These are phyloP conservation scores for Aphidius colemani DNA, from an alignment of 2,888 invertebrate species.

Conservation along the genomic window DNA sequence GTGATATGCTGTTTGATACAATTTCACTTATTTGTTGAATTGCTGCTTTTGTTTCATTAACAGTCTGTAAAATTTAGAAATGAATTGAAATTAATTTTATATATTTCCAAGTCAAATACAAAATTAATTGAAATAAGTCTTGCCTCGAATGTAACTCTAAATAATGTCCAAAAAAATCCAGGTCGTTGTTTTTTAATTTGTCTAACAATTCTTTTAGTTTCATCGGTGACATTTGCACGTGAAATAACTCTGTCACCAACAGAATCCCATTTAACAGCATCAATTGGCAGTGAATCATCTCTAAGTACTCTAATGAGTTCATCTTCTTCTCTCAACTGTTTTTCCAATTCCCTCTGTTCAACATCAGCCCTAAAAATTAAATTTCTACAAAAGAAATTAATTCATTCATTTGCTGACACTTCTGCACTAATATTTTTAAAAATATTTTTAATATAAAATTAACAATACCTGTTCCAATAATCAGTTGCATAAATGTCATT, in stretches of 20 bases:
- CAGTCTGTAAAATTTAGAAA: slow-evolving; percentile 55
- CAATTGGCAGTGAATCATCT: slow-evolving; percentile 25
- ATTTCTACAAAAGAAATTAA: not conserved
- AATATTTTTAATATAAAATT: not conserved
- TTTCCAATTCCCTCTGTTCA: not conserved
- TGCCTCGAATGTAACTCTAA: slow-evolving; percentile 54
- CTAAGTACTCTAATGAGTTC: slow-evolving; percentile 26
- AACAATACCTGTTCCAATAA: slow-evolving; percentile 1
- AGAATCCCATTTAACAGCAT: slow-evolving; percentile 35
- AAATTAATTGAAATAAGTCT: not conserved
- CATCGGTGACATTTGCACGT: slow-evolving; percentile 44
- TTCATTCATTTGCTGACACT: not conserved
- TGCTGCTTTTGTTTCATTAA: slow-evolving; percentile 62
- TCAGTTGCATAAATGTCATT: slow-evolving; percentile 7
- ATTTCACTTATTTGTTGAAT: slow-evolving; percentile 58
- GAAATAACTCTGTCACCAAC: slow-evolving; percentile 43
- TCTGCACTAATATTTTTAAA: not conserved
- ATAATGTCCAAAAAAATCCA: slow-evolving; percentile 56
- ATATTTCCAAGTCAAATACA: not conserved
- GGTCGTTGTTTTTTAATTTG: slow-evolving; percentile 50
- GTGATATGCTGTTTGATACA: slow-evolving; percentile 43
- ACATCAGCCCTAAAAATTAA: slow-evolving; percentile 23
- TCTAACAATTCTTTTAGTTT: slow-evolving; percentile 50
- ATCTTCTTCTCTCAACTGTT: slow-evolving; percentile 13
- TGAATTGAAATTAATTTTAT: not conserved